phyloP scores from a whole-genome alignment of 2,888 invertebrate species.

The Asteroscopus sphinx region DNA sequence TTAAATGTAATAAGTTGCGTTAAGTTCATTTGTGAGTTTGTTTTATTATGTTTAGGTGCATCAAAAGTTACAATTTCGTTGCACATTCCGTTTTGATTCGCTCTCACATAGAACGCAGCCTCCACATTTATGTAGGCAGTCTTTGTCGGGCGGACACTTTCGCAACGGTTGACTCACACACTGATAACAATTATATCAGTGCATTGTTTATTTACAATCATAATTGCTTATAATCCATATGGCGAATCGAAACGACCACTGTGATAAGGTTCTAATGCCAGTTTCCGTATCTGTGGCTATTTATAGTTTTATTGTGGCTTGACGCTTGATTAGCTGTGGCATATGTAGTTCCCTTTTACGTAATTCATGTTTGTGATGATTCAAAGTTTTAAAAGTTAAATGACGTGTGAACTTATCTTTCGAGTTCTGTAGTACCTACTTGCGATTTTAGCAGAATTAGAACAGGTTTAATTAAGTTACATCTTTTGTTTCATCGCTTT shows the following conservation, averaged over 20 bases:
- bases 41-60: no score
- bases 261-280: slow-evolving; percentile 21
- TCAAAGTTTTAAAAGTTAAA: slow-evolving; percentile 5
- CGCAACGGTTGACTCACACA: slow-evolving; percentile 52
- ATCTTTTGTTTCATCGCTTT: no score
- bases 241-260: slow-evolving; percentile 9
- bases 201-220: slow-evolving; percentile 46
- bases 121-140: slow-evolving; percentile 34
- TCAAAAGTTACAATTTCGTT: background rate
- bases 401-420: slow-evolving; percentile 13
- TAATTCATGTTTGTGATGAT: slow-evolving; percentile 5
- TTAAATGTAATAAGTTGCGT: no score
- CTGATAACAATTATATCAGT: slow-evolving; percentile 57
- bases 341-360: slow-evolving; percentile 17
- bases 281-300: slow-evolving; percentile 3
- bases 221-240: slow-evolving; percentile 31
- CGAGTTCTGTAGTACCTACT: background rate
- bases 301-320: background rate
- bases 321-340: background rate
- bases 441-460: no score
- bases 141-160: slow-evolving; percentile 39
- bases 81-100: background rate
- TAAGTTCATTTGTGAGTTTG: no score
- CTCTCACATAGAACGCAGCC: slow-evolving; percentile 18
- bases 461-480: no score